A percentile compares a stretch with the other conserved stretches of the same genome.
Conservation (phyloP, 2,113 vertebrate genomes). For the Verasper variegatus region DNA sequence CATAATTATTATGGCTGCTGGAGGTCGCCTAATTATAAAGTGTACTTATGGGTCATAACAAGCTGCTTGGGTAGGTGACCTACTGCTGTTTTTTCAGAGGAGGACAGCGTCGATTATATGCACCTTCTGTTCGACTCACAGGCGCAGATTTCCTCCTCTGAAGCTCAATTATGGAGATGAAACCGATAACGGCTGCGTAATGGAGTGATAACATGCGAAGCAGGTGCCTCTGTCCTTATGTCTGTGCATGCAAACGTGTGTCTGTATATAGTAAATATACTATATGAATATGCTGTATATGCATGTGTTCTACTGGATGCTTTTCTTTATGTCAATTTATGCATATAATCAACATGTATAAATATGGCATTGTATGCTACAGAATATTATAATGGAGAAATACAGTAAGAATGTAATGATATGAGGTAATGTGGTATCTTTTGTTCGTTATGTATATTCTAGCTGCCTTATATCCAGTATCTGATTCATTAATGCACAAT, state of each 20-base stretch:
- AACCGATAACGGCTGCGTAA: neutral
- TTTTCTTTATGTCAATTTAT: too few species aligned
- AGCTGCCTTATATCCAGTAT: too few species aligned
- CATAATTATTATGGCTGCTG: neutral
- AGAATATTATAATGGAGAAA: too few species aligned
- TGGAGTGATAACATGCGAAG: neutral
- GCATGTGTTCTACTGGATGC: neutral
- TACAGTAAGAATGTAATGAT: too few species aligned
- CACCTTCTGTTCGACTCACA: neutral
- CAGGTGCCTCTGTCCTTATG: neutral
- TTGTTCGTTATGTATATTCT: too few species aligned
- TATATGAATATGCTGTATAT: neutral
- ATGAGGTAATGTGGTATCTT: too few species aligned
- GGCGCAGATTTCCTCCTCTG: neutral
- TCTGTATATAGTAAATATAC: neutral
- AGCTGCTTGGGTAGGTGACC: neutral
- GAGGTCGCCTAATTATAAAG: neutral
- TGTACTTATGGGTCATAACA: neutral
- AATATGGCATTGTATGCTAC: too few species aligned
- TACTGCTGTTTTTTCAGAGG: too few species aligned
- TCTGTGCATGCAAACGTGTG: neutral
- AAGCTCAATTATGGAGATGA: constrained; percentile 1
- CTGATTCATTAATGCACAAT: too few species aligned
- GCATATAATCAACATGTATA: too few species aligned
- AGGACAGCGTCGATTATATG: neutral